A percentile compares a stretch with the other conserved stretches of the same genome.
phyloP scores from a whole-genome alignment of 2,113 vertebrate species.

The Hymenochirus boettgeri region DNA sequence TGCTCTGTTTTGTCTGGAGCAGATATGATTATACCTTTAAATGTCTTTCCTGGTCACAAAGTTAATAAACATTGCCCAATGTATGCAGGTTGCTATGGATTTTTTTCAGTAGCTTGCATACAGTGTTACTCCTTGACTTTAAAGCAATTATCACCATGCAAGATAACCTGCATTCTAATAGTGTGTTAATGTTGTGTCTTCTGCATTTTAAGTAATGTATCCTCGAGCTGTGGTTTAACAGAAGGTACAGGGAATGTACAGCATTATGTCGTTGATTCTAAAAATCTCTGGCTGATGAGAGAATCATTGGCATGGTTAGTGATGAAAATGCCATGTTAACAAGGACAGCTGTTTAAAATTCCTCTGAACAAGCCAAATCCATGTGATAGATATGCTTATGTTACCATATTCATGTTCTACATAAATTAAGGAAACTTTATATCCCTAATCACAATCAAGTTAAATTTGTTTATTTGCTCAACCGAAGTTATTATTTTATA shows the following conservation, averaged over 20 bases:
- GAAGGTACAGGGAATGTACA: not conserved
- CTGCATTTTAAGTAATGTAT: not conserved
- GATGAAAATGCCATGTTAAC: conserved; percentile 10
- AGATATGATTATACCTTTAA: too few species aligned
- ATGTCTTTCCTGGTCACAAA: too few species aligned
- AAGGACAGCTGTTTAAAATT: conserved; percentile 32
- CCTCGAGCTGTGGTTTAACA: not conserved
- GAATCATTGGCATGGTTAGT: conserved; percentile 20
- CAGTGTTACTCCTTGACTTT: too few species aligned
- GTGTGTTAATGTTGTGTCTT: not conserved
- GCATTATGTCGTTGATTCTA: not conserved
- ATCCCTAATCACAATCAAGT: not conserved
- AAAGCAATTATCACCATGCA: too few species aligned
- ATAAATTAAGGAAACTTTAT: not conserved
- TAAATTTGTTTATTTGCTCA: conserved; percentile 12
- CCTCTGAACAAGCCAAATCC: conserved; percentile 3
- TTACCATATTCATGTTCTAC: conserved; percentile 7
- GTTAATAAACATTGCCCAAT: too few species aligned
- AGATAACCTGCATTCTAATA: too few species aligned
- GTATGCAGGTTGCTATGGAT: too few species aligned
- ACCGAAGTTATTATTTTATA: too few species aligned
- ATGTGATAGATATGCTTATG: not conserved
- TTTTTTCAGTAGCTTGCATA: too few species aligned
- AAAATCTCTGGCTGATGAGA: conserved; percentile 4
- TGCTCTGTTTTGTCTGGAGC: too few species aligned